A percentile compares a stretch with the other conserved stretches of the same genome.
phyloP scores from a whole-genome alignment of 2,888 invertebrate species.

The Athalia cordata region DNA sequence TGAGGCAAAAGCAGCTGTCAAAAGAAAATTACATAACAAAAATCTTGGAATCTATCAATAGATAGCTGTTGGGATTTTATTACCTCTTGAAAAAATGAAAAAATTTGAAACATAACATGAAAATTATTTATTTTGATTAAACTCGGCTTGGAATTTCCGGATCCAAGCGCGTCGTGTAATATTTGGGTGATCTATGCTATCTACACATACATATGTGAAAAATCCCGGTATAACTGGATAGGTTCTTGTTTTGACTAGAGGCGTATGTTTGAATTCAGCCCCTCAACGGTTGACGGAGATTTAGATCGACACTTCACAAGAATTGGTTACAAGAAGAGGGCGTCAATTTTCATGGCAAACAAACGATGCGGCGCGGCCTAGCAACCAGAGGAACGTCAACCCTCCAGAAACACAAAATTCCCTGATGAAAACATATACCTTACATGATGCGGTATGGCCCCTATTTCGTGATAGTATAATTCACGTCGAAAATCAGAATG shows the following conservation, averaged over 20 bases:
- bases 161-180: background rate
- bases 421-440: conserved; percentile 28
- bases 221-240: background rate
- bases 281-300: conserved; percentile 25
- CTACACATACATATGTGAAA: background rate
- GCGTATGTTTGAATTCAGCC: conserved; percentile 6
- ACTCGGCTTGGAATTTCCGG: too few species aligned
- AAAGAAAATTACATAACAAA: too few species aligned
- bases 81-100: too few species aligned
- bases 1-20: too few species aligned
- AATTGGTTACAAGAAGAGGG: conserved; percentile 31
- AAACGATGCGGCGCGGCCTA: conserved; percentile 2
- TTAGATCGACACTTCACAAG: conserved; percentile 31
- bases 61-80: too few species aligned
- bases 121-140: too few species aligned
- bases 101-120: too few species aligned
- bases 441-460: background rate
- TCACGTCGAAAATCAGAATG: too few species aligned
- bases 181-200: background rate
- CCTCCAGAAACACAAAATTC: conserved; percentile 26
- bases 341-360: conserved; percentile 34
- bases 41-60: too few species aligned
- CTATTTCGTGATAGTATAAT: too few species aligned
- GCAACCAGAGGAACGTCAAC: conserved; percentile 24
- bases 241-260: conserved; percentile 14